Evolutionary conservation across 2,888 invertebrate genomes (phyloP), one percentile per base, ranked within the genome.

Genomic region (Biston stratarius): DNA sequence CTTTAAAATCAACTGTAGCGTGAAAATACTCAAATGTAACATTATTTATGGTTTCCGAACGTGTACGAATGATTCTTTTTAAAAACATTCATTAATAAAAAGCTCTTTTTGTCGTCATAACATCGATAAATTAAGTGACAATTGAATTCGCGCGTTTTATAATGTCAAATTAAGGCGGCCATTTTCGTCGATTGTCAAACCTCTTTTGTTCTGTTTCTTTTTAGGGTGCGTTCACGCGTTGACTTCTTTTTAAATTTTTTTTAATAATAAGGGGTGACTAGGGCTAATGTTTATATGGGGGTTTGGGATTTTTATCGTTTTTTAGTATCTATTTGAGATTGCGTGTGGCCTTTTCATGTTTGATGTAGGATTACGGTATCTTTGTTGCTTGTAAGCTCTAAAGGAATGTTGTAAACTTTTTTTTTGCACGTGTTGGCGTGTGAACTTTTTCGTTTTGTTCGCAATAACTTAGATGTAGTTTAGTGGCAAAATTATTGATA

Each of bases 131-230:
- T 92, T 91, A 92, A 82, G 76, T 78, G 83, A 89, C 91, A 91
- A 92, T 91, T 88, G 87, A 87, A 88, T 88, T 88, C 83, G 88
- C 91, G 91, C 91, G 87, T 89, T 90, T 90, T 90, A 88, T 83
- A 89, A 90, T 89, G 91, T 92, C 92, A 92, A 91, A 92, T 93
- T 91, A 92, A 90, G 79, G 80, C 87, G 81, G 88, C 89, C 91
- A 89, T 92, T 84, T 83, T 86, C 79, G 83, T 79, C 83, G 80
- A 88, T 86, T 86, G 89, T 88, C 84, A 80, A 82, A 81, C 73
- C 72, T 77, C 71, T 72, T 76, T 87, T 86, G 83, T 86, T 80
- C 78, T 80, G 73, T 84, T 83, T 87, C 89, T 84, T 83, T 87
- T 90, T 85, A 74, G 81, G 83, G 79, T 85, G 87, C 89, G 88